Base-by-base conservation (phyloP, 2,797 vertebrate genomes). In the Aphelocoma californica region DNA sequence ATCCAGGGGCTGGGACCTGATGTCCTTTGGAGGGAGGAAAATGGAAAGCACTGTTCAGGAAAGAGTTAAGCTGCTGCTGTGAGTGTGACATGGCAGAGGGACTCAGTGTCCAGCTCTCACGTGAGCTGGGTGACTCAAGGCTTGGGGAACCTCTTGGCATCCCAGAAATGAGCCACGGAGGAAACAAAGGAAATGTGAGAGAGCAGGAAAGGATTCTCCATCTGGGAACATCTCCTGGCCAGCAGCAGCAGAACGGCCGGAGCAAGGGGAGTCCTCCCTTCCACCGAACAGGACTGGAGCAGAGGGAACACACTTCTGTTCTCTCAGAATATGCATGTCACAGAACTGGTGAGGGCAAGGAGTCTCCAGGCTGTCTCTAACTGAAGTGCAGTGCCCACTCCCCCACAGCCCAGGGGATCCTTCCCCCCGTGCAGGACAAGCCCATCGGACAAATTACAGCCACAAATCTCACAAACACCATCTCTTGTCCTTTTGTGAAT, bases 201-300 rank as follows among this genome's bases (percentile, higher is more conserved):
- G 71, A 64, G 40, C 67, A 85, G 62, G 86, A 82, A 72, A 60
- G 60, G 54, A 57, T 79, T 92, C 44, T 40, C 90, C n/a, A 26
- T 20, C 34, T 32, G 45, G 57, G 9, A 57, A 18, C 34, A 47
- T 87, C 78, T 86, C 65, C 61, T 56, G 64, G 48, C 14, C 56
- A 42, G 9, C 60, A 40, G 51, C 51, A 81, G 61, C 47, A 65
- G 38, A 73, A 38, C 0, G 2, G 71, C 25, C 62, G 26, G 38
- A 82, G 42, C 34, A 50, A 15, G 74, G 18, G 47, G 72, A 85
- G 20, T 13, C 7, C 28, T 20, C 18, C 32, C 61, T 62, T 26
- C 12, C 3, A 6, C 34, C 18, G 26, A 24, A 13, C 21, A 53
- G 71, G 28, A 12, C 42, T 18, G 34, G 47, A 61, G 24, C 8